Evolutionary conservation across 2,113 vertebrate species (phyloP).

Genomic region (Xiphorhynchus elegans): DNA sequence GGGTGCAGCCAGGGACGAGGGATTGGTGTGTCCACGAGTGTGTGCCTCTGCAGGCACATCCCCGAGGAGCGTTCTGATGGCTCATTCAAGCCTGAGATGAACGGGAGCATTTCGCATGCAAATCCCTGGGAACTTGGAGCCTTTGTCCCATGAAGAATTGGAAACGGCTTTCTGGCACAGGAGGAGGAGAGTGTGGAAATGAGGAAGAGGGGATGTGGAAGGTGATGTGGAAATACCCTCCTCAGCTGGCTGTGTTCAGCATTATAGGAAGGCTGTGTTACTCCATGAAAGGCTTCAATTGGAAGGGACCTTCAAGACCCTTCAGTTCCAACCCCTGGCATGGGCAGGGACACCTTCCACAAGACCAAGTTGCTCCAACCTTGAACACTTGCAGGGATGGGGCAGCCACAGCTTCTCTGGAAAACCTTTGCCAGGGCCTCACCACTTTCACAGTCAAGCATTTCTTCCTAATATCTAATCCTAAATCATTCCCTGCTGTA

Average conservation of each 20-base stretch:
- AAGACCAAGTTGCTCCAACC: rapidly evolving
- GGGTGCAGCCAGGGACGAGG: background rate
- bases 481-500: background rate
- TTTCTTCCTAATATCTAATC: background rate
- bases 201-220: background rate
- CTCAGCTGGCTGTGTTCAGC: background rate
- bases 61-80: background rate
- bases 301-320: no score
- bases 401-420: background rate
- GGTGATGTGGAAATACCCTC: background rate
- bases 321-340: background rate
- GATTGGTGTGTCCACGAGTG: background rate
- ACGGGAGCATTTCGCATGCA: background rate
- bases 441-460: background rate
- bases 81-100: conserved; percentile 5
- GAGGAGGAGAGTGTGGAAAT: background rate
- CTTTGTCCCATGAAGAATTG: background rate
- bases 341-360: background rate
- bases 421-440: background rate
- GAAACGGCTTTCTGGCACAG: background rate
- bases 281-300: background rate
- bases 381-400: background rate
- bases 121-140: conserved; percentile 19
- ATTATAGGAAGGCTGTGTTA: background rate
- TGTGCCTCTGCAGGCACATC: background rate